Percentiles rank a stretch among this genome's conserved stretches.
phyloP scores from a whole-genome alignment of 2,113 vertebrate genomes.

The Xiphophorus hellerii region DNA sequence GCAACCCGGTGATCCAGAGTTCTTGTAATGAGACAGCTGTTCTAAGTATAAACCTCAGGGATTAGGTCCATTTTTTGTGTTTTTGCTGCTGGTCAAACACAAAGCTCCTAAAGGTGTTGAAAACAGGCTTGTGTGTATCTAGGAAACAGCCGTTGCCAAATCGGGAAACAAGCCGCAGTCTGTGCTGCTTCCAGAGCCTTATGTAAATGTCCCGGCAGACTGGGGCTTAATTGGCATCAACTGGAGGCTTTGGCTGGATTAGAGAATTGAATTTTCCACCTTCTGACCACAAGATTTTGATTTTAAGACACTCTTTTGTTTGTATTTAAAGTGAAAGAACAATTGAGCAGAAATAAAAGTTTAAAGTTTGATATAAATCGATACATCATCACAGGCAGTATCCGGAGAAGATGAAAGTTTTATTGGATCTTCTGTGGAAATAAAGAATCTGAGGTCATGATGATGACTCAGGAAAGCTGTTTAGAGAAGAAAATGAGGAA shows the following conservation, averaged over 20 bases:
- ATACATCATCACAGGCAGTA: not conserved
- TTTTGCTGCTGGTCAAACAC: slow-evolving; percentile 60
- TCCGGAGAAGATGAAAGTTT: not conserved
- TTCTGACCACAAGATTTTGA: slow-evolving; percentile 59
- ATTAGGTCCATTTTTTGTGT: slow-evolving; percentile 37
- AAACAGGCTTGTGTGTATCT: slow-evolving; percentile 71
- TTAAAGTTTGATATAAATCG: not conserved
- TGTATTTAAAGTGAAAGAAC: not conserved
- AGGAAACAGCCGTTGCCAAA: slow-evolving; percentile 71
- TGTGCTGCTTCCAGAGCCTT: slow-evolving; percentile 69
- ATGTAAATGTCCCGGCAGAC: slow-evolving; percentile 67
- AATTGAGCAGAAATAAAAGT: not conserved
- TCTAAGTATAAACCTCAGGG: slow-evolving; percentile 62
- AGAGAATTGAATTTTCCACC: slow-evolving; percentile 61
- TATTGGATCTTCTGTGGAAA: not conserved
- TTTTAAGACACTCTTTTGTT: slow-evolving; percentile 13
- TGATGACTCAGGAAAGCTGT: too few species aligned
- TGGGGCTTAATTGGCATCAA: slow-evolving; percentile 63
- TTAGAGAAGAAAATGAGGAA: not conserved
- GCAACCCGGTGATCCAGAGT: slow-evolving; percentile 30
- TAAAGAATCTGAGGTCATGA: too few species aligned
- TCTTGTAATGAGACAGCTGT: slow-evolving; percentile 41
- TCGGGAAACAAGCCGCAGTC: slow-evolving; percentile 64
- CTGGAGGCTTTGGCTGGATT: slow-evolving; percentile 35
- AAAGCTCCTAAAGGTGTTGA: slow-evolving; percentile 72